These are phyloP conservation scores for Enteromius thamalakanensis DNA, from an alignment of 2,797 vertebrate species.

Conservation along the genomic window DNA sequence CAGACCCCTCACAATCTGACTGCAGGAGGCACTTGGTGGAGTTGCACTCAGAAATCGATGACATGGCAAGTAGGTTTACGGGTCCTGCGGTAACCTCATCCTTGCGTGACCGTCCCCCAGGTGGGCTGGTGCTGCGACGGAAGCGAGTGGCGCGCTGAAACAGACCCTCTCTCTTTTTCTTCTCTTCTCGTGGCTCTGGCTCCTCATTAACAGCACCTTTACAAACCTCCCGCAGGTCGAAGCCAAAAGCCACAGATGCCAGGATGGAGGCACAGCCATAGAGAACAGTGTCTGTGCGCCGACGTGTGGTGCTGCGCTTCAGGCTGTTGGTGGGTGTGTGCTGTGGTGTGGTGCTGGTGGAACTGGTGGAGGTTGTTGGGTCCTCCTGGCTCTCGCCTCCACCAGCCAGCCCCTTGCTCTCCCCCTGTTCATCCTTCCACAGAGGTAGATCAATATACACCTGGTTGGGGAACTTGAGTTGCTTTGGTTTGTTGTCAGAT, in stretches of 20 bases:
- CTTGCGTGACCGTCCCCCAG: conserved; percentile 71
- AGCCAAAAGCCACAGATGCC: conserved; percentile 87
- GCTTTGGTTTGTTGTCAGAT: conserved; percentile 90
- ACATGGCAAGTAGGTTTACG: conserved; percentile 82
- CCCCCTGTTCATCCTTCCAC: conserved; percentile 87
- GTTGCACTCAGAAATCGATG: conserved; percentile 82
- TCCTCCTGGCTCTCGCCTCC: conserved; percentile 78
- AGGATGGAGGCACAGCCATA: conserved; percentile 85
- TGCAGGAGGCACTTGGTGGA: conserved; percentile 87
- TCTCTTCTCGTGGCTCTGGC: conserved; percentile 78
- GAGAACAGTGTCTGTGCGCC: conserved; percentile 83
- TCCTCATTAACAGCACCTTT: conserved; percentile 73
- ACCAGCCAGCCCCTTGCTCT: conserved; percentile 63
- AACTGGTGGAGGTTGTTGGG: conserved; percentile 71
- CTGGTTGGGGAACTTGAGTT: conserved; percentile 87
- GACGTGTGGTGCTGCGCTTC: conserved; percentile 76
- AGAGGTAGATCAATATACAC: conserved; percentile 92
- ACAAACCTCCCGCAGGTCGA: conserved; percentile 84
- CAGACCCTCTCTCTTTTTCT: conserved; percentile 86
- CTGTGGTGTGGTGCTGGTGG: conserved; percentile 73
- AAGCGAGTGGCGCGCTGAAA: conserved; percentile 86
- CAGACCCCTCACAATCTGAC: conserved; percentile 66
- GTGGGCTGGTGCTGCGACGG: conserved; percentile 83
- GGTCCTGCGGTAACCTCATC: conserved; percentile 72
- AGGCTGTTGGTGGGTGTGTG: conserved; percentile 85